A percentile compares a stretch with the other conserved stretches of the same genome.
Evolutionary conservation across 2,113 vertebrate species (phyloP).

Genomic region (Saccopteryx bilineata): DNA sequence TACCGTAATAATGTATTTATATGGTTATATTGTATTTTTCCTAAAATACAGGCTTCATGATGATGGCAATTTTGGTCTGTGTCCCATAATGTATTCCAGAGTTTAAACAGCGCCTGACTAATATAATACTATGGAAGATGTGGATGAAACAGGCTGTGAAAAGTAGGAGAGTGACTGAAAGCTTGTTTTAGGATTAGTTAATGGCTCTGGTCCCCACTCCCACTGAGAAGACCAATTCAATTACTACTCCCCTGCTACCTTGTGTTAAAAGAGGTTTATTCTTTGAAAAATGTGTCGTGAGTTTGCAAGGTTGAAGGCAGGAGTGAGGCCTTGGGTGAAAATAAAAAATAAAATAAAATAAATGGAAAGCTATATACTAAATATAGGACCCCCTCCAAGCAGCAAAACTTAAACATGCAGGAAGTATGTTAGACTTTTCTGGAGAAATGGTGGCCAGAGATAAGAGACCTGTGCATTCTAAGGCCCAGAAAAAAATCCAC

Average conservation of each 20-base stretch:
- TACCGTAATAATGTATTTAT: background rate
- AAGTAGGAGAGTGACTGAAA: background rate
- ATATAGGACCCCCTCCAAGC: background rate
- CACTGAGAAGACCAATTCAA: background rate
- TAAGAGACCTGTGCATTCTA: background rate
- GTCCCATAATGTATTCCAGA: background rate
- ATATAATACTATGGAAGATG: background rate
- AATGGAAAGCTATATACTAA: constrained; percentile 12
- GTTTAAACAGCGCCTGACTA: background rate
- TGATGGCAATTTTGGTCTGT: background rate
- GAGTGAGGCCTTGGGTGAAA: background rate
- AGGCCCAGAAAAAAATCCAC: background rate
- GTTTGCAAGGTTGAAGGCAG: background rate
- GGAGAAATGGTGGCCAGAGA: background rate
- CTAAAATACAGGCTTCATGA: background rate
- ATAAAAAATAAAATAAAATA: background rate
- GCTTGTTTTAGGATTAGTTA: constrained; percentile 21
- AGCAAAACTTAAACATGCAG: background rate
- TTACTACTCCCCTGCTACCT: background rate
- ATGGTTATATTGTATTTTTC: background rate
- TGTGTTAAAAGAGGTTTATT: background rate
- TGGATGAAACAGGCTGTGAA: background rate
- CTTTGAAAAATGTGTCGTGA: background rate
- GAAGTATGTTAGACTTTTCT: background rate
- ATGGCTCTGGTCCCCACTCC: background rate